Evolutionary conservation across 2,888 invertebrate genomes (phyloP), one percentile per base, ranked within the genome.

Genomic region (Oscheius onirici): DNA sequence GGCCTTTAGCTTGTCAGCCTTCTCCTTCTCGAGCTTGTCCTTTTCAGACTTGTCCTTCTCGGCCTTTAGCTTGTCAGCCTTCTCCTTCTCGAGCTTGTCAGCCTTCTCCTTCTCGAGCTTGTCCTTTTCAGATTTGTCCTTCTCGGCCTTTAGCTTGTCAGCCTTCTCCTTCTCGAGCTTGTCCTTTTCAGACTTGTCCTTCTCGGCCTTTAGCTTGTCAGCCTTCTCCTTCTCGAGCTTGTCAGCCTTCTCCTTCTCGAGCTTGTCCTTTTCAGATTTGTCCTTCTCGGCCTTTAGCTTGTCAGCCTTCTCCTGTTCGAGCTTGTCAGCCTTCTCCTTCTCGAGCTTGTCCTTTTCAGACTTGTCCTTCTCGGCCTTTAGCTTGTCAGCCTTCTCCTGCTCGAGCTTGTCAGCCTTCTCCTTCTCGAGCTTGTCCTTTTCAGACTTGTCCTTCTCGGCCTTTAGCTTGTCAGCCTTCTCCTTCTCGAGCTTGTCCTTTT

Each of bases 241-340:
- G 49, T 49, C n/a, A n/a, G n/a, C n/a, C n/a, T n/a, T n/a, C n/a
- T n/a, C 49, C 17, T 49, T 49, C 17, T 49, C 49, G 17, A 17
- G n/a, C 49, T 49, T 49, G 17, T 49, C 49, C 49, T 49, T 49
- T 17, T 49, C 49, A 17, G 17, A 1, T 17, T 49, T 49, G 2
- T 49, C 49, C 49, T 49, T 49, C 13, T 46, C 46, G 13, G 17
- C n/a, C 46, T 46, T 46, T 3, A n/a, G n/a, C 46, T 46, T 46
- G 20, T 49, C 49, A 6, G 49, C 49, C 49, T 49, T 49, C 49
- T 49, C 49, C 6, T 49, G 15, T 6, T 49, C 49, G 6, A 49
- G 49, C 17, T 49, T 49, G 17, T 49, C 49, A n/a, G 49, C 49
- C 49, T 49, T 49, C 49, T 49, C 49, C 6, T 49, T 49, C 17